Base-by-base conservation (phyloP, 2,888 invertebrate species). In the Hirtodrosophila histrioides region DNA sequence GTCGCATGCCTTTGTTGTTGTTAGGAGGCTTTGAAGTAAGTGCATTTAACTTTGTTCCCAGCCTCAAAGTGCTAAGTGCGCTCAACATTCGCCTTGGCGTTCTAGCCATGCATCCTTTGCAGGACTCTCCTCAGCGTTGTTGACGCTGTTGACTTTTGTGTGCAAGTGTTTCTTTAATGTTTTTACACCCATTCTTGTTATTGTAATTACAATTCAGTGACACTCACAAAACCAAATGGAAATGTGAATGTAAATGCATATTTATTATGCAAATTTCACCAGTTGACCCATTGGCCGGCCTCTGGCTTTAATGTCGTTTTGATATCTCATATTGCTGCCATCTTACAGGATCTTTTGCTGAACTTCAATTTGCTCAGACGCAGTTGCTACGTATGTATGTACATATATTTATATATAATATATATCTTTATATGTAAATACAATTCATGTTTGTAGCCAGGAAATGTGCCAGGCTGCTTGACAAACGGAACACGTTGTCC, bases 141-240 rank as follows among this genome's bases (percentile, higher is more conserved):
- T 81, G 61, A 78, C 70, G 75, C 67, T 78, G 64, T 82, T 78
- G 78, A 78, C 78, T 81, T 77, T 78, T 81, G 82, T 82, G 44
- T 67, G 75, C 56, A 66, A 74, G 82, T 67, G 78, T 78, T 78
- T 69, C 43, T 53, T 77, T 80, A 72, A 76, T 62, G 63, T 50
- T 63, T 61, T 65, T 54, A 58, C 50, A 44, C 56, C 45, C 56
- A 69, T 76, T 79, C 58, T 57, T 73, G 61, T 62, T 50, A 66
- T 75, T 60, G 45, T 54, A 60, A 56, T 57, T 75, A 75, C 75
- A 75, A 74, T 67, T 64, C 73, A 68, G 43, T 31, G 3, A 33
- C 37, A 50, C n/a, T 35, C 4, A 39, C 11, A 45, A 43, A 44
- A 17, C n/a, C 11, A 39, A 65, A 50, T 56, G 40, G 23, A 45